These are phyloP conservation scores for Muschampia plurimacula DNA, from an alignment of 2,888 invertebrate species.

Conservation along the genomic window DNA sequence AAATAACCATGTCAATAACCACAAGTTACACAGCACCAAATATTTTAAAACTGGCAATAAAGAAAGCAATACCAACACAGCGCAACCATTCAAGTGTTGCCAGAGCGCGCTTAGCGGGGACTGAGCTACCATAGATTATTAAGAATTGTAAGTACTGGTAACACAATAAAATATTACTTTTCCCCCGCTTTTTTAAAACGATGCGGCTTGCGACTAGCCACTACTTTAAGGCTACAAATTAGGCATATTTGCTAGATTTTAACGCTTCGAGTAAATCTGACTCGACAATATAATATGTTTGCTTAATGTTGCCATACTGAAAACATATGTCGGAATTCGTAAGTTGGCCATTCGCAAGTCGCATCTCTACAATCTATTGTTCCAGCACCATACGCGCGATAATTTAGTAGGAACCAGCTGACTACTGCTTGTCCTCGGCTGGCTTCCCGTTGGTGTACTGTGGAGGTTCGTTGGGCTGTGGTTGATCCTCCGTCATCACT, in stretches of 20 bases:
- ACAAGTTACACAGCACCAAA: not conserved
- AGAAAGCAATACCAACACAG: constrained; percentile 48
- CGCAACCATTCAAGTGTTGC: constrained; percentile 62
- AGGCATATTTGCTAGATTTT: too few relatives aligned
- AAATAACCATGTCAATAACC: not conserved
- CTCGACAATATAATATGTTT: not conserved
- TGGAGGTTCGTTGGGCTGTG: constrained; percentile 70
- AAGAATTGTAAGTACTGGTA: constrained; percentile 47
- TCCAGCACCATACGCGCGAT: constrained; percentile 50
- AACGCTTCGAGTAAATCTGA: too few relatives aligned
- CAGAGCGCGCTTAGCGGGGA: constrained; percentile 55
- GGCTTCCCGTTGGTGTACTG: constrained; percentile 82
- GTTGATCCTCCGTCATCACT: constrained; percentile 92
- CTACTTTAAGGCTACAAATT: not conserved
- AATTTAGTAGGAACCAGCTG: constrained; percentile 35
- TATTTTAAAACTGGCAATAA: constrained; percentile 16
- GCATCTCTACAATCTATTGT: constrained; percentile 23
- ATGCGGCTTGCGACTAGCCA: constrained; percentile 10
- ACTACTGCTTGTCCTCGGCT: constrained; percentile 63
- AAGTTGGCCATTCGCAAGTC: constrained; percentile 1
- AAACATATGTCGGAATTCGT: not conserved
- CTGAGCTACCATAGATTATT: constrained; percentile 38
- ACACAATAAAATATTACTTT: constrained; percentile 43
- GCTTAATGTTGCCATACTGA: not conserved
- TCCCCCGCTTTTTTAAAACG: constrained; percentile 39